Conservation (phyloP, 2,113 vertebrate genomes). For the Spermophilus dauricus region DNA sequence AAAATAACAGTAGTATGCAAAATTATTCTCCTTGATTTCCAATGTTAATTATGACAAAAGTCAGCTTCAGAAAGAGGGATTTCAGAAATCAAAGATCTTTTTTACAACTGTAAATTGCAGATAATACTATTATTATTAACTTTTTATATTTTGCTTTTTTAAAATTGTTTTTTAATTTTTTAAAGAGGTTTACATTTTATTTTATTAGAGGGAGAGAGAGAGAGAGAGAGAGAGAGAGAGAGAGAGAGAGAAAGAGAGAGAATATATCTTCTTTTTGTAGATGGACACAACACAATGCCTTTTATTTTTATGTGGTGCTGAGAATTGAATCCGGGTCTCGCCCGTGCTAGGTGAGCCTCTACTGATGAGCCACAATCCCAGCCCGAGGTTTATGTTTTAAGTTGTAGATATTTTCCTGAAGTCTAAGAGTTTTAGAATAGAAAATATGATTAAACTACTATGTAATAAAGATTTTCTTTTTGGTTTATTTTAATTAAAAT, state of each 20-base stretch:
- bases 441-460: neutral
- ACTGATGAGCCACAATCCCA: too few relatives aligned
- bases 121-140: neutral
- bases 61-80: neutral
- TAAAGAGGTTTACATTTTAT: too few relatives aligned
- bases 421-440: neutral
- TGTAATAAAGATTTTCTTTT: neutral
- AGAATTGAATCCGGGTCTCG: too few relatives aligned
- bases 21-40: neutral
- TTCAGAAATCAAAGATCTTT: neutral
- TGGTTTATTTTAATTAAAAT: neutral
- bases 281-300: too few relatives aligned
- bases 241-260: too few relatives aligned
- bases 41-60: neutral
- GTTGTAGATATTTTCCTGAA: neutral
- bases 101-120: neutral
- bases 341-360: too few relatives aligned
- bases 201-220: too few relatives aligned
- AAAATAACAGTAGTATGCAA: neutral
- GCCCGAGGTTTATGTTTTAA: neutral
- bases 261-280: too few relatives aligned
- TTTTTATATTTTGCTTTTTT: neutral
- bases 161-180: neutral
- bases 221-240: too few relatives aligned
- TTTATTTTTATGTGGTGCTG: too few relatives aligned